These are phyloP conservation scores for Stegodyphus mimosarum DNA, from an alignment of 1,140 invertebrate genomes.

Conservation along the genomic window DNA sequence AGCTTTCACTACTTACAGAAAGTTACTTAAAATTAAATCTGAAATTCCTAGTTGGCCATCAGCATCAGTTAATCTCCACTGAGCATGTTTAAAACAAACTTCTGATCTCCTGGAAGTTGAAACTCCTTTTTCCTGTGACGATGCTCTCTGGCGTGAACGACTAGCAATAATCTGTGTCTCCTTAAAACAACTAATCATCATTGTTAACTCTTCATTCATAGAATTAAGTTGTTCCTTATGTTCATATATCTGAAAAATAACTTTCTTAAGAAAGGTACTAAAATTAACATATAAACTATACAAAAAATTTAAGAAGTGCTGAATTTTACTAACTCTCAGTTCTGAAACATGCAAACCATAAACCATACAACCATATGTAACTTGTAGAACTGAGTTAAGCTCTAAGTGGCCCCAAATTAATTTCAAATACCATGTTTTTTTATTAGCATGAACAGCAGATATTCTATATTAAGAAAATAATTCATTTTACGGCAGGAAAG, in stretches of 20 bases:
- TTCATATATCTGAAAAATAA: conserved; percentile 50
- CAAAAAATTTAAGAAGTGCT: not conserved
- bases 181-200: conserved; percentile 87
- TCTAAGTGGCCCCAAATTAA: too few species aligned
- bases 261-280: not conserved
- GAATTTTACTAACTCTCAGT: not conserved
- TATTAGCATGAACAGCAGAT: too few species aligned
- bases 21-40: conserved; percentile 94
- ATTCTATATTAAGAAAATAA: too few species aligned
- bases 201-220: conserved; percentile 91
- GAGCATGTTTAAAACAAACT: conserved; percentile 98
- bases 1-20: conserved; percentile 76
- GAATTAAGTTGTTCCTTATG: conserved; percentile 89
- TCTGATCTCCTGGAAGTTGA: conserved; percentile 90
- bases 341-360: too few species aligned
- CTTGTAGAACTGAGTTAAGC: too few species aligned
- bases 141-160: conserved; percentile 64
- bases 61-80: conserved; percentile 96
- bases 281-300: not conserved
- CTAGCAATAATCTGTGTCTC: conserved; percentile 77
- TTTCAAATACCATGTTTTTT: too few species aligned
- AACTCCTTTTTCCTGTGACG: conserved; percentile 69
- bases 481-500: too few species aligned
- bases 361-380: too few species aligned
- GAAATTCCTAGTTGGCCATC: conserved; percentile 98